A percentile compares a stretch with the other conserved stretches of the same genome.
Conservation (phyloP, 2,797 vertebrate species). For the Lates japonicus region DNA sequence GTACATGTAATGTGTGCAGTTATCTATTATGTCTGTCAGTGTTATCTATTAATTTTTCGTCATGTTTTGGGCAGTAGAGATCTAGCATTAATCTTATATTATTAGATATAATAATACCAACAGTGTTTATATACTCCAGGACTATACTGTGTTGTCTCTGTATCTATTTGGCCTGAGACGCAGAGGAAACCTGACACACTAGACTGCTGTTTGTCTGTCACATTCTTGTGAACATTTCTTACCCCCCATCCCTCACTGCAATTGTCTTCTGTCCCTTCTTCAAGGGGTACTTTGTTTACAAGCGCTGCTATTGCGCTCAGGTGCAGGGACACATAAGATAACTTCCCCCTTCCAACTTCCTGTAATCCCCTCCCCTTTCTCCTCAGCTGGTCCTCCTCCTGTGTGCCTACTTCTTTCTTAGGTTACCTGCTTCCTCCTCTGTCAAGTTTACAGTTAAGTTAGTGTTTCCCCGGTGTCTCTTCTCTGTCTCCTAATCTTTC, state of each 20-base stretch:
- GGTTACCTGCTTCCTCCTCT: constrained; percentile 32
- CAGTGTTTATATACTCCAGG: neutral
- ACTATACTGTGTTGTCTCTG: neutral
- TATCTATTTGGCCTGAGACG: neutral
- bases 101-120: neutral
- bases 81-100: neutral
- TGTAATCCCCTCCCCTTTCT: constrained; percentile 10
- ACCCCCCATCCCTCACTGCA: constrained; percentile 40
- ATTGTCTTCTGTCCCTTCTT: constrained; percentile 71
- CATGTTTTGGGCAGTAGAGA: neutral
- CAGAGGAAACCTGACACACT: constrained; percentile 25
- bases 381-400: constrained; percentile 20
- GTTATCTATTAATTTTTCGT: neutral
- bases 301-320: constrained; percentile 84
- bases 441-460: constrained; percentile 21
- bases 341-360: constrained; percentile 67
- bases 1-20: neutral
- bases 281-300: constrained; percentile 77
- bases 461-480: constrained; percentile 8
- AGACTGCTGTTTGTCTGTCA: constrained; percentile 60
- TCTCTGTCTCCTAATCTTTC: constrained; percentile 22
- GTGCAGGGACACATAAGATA: constrained; percentile 78
- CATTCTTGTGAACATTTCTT: constrained; percentile 59
- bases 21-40: neutral
- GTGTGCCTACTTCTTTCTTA: constrained; percentile 31